These are phyloP conservation scores for Leptopilina drosophilae DNA, from an alignment of 2,888 invertebrate genomes.

Conservation along the genomic window DNA sequence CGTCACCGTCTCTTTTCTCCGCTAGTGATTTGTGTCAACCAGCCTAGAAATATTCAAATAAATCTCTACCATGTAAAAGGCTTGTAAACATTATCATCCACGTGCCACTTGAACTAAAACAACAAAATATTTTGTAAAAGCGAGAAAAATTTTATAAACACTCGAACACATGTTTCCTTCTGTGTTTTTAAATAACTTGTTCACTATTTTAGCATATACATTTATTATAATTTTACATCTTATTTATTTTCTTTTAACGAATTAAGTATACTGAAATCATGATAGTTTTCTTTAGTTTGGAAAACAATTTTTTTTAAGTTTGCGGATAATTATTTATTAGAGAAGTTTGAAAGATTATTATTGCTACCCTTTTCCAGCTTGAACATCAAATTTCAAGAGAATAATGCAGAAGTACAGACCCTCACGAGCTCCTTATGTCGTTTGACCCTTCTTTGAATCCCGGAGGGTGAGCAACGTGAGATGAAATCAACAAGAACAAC, in stretches of 20 bases:
- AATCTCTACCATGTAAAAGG: constrained; percentile 3
- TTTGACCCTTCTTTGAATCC: constrained; percentile 68
- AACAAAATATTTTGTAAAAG: background rate
- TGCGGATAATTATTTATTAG: background rate
- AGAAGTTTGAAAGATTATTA: background rate
- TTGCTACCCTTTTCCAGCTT: constrained; percentile 32
- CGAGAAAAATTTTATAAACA: background rate
- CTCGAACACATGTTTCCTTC: no score
- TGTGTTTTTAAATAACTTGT: no score
- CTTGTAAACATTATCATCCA: constrained; percentile 5
- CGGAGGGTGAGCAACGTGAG: constrained; percentile 71
- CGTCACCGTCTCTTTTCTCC: constrained; percentile 39
- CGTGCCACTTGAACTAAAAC: constrained; percentile 7
- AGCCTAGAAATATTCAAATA: constrained; percentile 23
- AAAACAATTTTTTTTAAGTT: no score
- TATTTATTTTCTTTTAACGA: no score
- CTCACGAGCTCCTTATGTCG: constrained; percentile 69
- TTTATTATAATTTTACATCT: no score
- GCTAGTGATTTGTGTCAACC: constrained; percentile 56
- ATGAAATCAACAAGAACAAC: constrained; percentile 77
- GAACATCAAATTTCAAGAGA: constrained; percentile 55
- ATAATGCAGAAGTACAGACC: constrained; percentile 59
- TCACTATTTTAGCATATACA: no score
- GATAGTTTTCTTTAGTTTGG: no score
- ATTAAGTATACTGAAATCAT: no score